Base-by-base conservation (phyloP, 2,888 invertebrate genomes). In the Iphiclides podalirius region DNA sequence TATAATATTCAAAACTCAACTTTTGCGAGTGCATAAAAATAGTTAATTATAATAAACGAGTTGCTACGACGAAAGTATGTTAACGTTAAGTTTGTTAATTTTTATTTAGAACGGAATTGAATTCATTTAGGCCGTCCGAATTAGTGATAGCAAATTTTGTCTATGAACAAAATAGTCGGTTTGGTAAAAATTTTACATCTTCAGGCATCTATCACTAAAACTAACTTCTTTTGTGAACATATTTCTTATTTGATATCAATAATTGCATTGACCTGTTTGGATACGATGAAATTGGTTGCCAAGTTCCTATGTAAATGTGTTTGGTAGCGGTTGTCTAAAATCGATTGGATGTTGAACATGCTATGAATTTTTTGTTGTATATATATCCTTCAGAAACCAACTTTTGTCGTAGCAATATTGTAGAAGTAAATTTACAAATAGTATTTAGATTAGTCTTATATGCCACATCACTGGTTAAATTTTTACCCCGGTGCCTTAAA, bases 401-500 rank as follows among this genome's bases (percentile, higher is more conserved):
- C n/a, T 31, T 31, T 40, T 42, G 42, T 42, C 42, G 42, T 42
- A 42, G 42, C 16, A 44, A 17, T 38, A n/a, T 14, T 28, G 3
- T 1, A 20, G 13, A 7, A 1, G 7, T 40, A 31, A n/a, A 16
- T n/a, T 17, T 16, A 4, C 1, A 17, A 36, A 16, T 36, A 31
- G 12, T 11, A 11, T 26, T 31, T 11, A 31, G 31, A 31, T 11
- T 31, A 31, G 31, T 11, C n/a, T n/a, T 6, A 1, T 31, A 11
- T 3, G 11, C 2, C n/a, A n/a, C 17, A 17, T 16, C 1, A 16
- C 11, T 55, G 53, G 56, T 36, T 36, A 17, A 36, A 17, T 55
- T 47, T 55, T 44, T 53, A 71, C 58, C 70, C 72, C 66, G 72
- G 79, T 80, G 79, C 79, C 79, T 80, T 80, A 79, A 53, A 62